These are phyloP conservation scores for Acropora tenuis DNA, from an alignment of 64 coral and sea anemone genomes.

Conservation along the genomic window DNA sequence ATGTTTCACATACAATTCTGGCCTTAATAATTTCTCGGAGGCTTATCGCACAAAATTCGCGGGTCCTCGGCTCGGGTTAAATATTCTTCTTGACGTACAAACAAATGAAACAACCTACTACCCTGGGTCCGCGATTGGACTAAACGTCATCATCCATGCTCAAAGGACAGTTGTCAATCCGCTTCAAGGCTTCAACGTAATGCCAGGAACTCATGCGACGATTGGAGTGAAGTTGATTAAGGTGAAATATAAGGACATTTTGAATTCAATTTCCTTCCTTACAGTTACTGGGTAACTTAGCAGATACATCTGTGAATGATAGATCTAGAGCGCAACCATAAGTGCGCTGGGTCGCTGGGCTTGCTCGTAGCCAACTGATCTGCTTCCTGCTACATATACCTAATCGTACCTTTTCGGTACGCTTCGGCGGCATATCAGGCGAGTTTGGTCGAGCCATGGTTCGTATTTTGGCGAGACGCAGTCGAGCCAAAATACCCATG, in stretches of 20 bases:
- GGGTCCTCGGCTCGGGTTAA: slow-evolving; percentile 18
- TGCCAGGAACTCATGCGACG: slow-evolving; percentile 29
- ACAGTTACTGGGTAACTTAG: too few species aligned
- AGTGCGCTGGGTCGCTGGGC: too few species aligned
- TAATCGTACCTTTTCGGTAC: too few species aligned
- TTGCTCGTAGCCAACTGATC: too few species aligned
- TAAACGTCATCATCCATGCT: slow-evolving; percentile 18
- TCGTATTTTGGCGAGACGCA: too few species aligned
- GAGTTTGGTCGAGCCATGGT: too few species aligned
- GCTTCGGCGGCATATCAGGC: too few species aligned
- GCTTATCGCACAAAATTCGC: not conserved
- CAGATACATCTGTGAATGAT: too few species aligned
- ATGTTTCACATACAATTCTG: slow-evolving; percentile 43
- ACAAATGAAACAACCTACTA: not conserved
- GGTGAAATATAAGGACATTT: not conserved
- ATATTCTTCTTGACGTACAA: slow-evolving; percentile 20
- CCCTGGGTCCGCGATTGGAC: not conserved
- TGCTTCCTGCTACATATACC: too few species aligned
- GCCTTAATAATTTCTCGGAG: not conserved
- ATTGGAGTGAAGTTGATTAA: not conserved
- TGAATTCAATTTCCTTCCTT: too few species aligned
- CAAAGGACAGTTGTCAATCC: not conserved
- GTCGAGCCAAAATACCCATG: too few species aligned
- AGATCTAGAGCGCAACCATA: too few species aligned
- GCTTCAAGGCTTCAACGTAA: slow-evolving; percentile 10